Percentiles rank a stretch among this genome's conserved stretches.
These are phyloP conservation scores for Hypocryptadius cinnamomeus DNA, from an alignment of 2,113 vertebrate genomes.

Conservation along the genomic window DNA sequence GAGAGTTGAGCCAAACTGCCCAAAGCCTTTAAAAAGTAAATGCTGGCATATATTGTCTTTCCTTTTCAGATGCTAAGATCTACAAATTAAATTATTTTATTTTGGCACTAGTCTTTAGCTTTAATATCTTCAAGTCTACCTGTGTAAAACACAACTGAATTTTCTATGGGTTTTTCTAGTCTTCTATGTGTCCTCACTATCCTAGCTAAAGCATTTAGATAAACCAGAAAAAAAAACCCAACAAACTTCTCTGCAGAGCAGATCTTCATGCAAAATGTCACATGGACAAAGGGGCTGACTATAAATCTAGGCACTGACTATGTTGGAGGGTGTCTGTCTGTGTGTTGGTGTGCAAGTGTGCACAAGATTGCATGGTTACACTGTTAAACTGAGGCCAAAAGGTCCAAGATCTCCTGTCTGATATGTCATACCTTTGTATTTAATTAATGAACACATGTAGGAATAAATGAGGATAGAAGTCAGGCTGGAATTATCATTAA, in stretches of 20 bases:
- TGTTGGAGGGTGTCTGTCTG: neutral
- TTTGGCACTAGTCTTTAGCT: neutral
- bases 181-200: neutral
- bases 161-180: neutral
- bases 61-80: neutral
- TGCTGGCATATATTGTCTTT: neutral
- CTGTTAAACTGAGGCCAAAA: neutral
- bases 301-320: neutral
- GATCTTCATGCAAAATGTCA: neutral
- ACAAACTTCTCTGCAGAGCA: neutral
- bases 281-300: neutral
- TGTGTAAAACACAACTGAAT: neutral
- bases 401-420: neutral
- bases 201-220: neutral
- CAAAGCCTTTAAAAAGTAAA: neutral
- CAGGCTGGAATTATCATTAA: neutral
- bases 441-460: neutral
- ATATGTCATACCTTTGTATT: neutral
- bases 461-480: neutral
- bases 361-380: neutral
- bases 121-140: neutral
- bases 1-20: neutral
- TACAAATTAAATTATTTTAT: neutral
- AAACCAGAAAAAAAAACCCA: neutral
- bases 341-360: neutral